phyloP scores from a whole-genome alignment of 2,113 vertebrate species.

The Lagopus leucura region DNA sequence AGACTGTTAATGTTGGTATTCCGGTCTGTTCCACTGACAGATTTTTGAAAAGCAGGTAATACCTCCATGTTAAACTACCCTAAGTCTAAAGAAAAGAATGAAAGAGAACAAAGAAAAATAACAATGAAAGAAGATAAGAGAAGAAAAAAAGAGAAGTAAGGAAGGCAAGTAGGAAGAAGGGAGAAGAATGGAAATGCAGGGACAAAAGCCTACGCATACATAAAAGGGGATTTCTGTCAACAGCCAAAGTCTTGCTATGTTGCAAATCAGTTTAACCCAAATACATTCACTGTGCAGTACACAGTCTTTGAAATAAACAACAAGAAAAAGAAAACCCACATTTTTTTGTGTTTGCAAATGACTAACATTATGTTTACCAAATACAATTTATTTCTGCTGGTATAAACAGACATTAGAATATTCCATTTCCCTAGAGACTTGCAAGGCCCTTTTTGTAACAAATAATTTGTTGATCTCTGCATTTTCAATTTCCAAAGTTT shows the following conservation, averaged over 20 bases:
- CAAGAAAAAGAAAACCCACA: accelerated
- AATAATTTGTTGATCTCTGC: conserved; percentile 20
- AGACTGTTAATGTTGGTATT: neutral
- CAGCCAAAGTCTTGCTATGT: neutral
- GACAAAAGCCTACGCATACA: accelerated
- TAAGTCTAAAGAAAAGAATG: neutral
- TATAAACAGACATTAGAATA: conserved; percentile 62
- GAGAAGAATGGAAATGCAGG: neutral
- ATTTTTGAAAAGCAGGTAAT: neutral
- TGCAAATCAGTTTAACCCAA: conserved; percentile 9
- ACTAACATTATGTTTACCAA: conserved; percentile 58
- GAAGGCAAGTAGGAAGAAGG: neutral
- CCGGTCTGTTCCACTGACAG: neutral
- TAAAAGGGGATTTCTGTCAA: neutral
- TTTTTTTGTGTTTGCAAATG: conserved; percentile 59
- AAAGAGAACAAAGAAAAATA: neutral
- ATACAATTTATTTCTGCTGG: conserved; percentile 58
- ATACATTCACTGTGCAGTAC: neutral
- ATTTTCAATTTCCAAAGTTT: conserved; percentile 51
- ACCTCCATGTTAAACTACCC: neutral
- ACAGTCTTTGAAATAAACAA: conserved; percentile 29
- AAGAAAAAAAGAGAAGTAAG: neutral
- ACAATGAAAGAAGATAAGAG: neutral
- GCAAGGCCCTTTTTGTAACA: neutral
- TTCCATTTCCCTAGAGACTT: conserved; percentile 48